Evolutionary conservation across 2,888 invertebrate species (phyloP).

Genomic region (Pachymerium ferrugineum): DNA sequence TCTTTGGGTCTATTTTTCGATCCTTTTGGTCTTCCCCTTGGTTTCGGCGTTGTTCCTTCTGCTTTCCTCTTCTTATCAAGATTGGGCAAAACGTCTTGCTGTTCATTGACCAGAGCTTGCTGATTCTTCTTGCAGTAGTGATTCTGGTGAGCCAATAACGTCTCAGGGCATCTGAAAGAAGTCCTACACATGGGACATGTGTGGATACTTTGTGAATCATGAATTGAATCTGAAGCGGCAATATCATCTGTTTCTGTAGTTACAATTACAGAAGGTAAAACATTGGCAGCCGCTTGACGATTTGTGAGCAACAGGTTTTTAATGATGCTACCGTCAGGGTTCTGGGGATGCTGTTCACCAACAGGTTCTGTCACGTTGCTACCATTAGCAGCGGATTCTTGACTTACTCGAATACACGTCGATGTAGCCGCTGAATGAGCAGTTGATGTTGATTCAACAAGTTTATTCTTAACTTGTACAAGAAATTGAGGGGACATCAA

Average conservation of each 20-base stretch:
- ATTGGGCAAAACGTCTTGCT: neutral
- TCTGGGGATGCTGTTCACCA: slow-evolving; percentile 54
- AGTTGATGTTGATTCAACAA: neutral
- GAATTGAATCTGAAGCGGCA: neutral
- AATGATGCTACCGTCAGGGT: slow-evolving; percentile 56
- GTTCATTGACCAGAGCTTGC: no score
- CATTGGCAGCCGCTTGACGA: slow-evolving; percentile 22
- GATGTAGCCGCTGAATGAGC: neutral
- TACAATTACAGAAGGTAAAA: neutral
- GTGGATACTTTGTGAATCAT: slow-evolving; percentile 29
- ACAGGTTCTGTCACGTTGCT: no score
- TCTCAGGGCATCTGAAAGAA: slow-evolving; percentile 71
- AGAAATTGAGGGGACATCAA: slow-evolving; percentile 15
- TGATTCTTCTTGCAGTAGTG: slow-evolving; percentile 62
- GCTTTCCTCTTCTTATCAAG: neutral
- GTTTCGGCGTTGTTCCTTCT: slow-evolving; percentile 38
- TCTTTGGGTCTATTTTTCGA: slow-evolving; percentile 41
- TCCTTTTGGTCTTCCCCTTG: slow-evolving; percentile 44
- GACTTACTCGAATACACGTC: no score
- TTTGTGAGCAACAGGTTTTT: slow-evolving; percentile 70
- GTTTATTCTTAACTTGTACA: slow-evolving; percentile 17
- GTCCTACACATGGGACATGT: slow-evolving; percentile 69
- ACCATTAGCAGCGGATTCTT: neutral
- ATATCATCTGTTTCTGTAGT: neutral
- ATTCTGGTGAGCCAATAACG: slow-evolving; percentile 70